Evolutionary conservation across 2,797 vertebrate species (phyloP), one percentile per base, ranked within the genome.

Genomic region (Falco concolor): DNA sequence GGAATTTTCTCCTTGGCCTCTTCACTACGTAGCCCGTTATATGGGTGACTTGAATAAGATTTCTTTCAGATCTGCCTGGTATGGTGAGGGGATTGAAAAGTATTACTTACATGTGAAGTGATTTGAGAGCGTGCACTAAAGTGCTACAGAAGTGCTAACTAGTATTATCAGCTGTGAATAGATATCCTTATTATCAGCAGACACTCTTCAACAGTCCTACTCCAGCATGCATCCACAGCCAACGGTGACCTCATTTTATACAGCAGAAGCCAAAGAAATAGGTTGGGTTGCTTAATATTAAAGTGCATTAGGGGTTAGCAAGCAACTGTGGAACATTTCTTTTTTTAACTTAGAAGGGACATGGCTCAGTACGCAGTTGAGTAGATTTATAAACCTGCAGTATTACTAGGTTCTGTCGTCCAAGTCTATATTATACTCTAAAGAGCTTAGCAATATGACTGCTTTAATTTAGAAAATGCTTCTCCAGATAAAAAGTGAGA

Each of bases 131-230:
- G 4, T 28, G 54, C 53, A 85, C 53, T 52, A 80, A 84, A 94
- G 81, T 34, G n/a, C 68, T 96, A 54, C 84, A 81, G 93, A 95
- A 96, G 96, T n/a, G 81, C 81, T 96, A 96, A 97, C 90, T 87
- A 52, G 68, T 85, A 53, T 93, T 97, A 96, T 97, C 96, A 96
- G 81, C 68, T 96, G 96, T 87, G 93, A 96, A 96, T 45, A 96
- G 93, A 96, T 97, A 95, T 13, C 28, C 64, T 67, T 54, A 72
- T 93, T 95, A 96, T 96, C 95, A 96, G 84, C 88, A 95, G 77
- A 79, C 78, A 59, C 75, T 80, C 95, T 96, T 97, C 96, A 95
- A 87, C 96, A 95, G 95, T 72, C 76, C 73, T 77, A 23, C 49
- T 96, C 52, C 12, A 60, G 47, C 17, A 65, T 22, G 38, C 16